A percentile compares a stretch with the other conserved stretches of the same genome.
phyloP scores from a whole-genome alignment of 2,113 vertebrate genomes.

The Hydrochoerus hydrochaeris region DNA sequence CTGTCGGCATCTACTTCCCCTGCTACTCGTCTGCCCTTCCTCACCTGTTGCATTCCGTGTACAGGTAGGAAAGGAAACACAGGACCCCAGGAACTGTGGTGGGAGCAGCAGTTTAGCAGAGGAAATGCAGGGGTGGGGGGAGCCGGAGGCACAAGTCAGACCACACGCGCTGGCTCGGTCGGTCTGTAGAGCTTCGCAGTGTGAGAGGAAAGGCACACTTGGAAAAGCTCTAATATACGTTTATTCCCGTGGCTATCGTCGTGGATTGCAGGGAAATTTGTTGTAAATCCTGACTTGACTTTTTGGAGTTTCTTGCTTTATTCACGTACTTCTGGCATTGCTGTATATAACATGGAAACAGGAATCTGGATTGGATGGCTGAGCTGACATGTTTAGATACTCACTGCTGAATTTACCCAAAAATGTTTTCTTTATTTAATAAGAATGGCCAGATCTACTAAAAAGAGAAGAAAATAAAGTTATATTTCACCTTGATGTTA shows the following conservation, averaged over 20 bases:
- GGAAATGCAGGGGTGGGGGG: not conserved
- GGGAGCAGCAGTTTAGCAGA: accelerated
- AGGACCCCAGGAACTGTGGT: not conserved
- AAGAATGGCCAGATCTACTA: not conserved
- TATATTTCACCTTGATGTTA: constrained; percentile 56
- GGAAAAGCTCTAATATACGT: not conserved
- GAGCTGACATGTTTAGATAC: constrained; percentile 5
- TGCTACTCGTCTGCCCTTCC: not conserved
- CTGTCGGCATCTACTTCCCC: not conserved
- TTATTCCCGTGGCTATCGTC: not conserved
- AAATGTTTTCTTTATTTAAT: constrained; percentile 21
- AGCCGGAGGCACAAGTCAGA: no score
- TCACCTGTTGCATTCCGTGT: not conserved
- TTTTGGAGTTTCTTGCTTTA: not conserved
- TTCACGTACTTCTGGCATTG: not conserved
- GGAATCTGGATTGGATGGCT: constrained; percentile 3
- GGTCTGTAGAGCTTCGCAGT: no score
- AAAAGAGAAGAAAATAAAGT: constrained; percentile 9
- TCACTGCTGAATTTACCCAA: not conserved
- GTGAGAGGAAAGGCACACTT: not conserved
- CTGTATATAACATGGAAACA: not conserved
- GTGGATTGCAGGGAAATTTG: not conserved
- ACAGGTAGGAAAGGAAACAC: not conserved
- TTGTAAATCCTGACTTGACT: not conserved
- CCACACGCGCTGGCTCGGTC: not conserved